These are phyloP conservation scores for Slavum lentiscoides DNA, from an alignment of 2,888 invertebrate species.

Conservation along the genomic window DNA sequence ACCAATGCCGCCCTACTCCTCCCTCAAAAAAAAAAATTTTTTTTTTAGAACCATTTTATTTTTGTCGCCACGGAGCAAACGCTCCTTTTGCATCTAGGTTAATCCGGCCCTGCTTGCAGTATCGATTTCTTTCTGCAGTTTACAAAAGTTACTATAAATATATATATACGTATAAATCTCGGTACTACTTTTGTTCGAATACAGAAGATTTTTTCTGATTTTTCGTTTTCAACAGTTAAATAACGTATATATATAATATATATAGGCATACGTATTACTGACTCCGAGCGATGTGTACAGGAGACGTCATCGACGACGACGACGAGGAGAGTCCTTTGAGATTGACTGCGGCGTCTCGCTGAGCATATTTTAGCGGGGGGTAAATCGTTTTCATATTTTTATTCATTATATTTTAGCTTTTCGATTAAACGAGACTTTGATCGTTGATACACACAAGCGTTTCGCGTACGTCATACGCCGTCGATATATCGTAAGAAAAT, in stretches of 20 bases:
- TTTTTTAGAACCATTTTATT: no score
- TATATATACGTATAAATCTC: background rate
- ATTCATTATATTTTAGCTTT: constrained; percentile 24
- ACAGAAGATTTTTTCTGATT: background rate
- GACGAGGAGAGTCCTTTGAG: constrained; percentile 9
- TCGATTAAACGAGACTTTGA: constrained; percentile 43
- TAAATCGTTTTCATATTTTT: constrained; percentile 41
- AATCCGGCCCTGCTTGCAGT: no score
- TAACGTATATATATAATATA: background rate
- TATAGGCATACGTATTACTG: background rate
- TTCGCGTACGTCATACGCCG: constrained; percentile 10
- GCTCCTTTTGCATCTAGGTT: no score
- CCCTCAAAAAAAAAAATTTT: no score
- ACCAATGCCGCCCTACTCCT: no score
- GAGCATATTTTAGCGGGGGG: constrained; percentile 34
- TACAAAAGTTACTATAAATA: background rate
- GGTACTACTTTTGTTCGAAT: background rate
- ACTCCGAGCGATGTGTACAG: background rate
- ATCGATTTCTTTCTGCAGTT: no score
- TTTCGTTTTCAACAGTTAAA: constrained; percentile 6
- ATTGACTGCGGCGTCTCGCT: constrained; percentile 18
- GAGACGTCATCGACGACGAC: background rate
- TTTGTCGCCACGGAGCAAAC: no score
- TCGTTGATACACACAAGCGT: constrained; percentile 7
- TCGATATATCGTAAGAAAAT: constrained; percentile 26